Evolutionary conservation across 2,888 invertebrate genomes (phyloP).

Genomic region (Trissolcus brochymenae): DNA sequence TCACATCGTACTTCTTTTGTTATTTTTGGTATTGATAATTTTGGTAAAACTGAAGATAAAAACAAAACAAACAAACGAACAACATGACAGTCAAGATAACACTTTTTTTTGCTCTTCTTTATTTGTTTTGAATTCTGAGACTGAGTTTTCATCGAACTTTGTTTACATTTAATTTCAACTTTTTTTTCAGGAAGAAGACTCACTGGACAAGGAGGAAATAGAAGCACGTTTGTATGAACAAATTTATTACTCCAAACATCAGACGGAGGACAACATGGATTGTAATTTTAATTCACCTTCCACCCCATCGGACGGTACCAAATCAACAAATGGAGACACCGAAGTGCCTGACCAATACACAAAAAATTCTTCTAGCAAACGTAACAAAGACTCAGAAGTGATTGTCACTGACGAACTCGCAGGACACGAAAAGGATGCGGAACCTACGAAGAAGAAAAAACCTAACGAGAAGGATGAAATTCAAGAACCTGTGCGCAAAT

Average conservation of each 20-base stretch:
- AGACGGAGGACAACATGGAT: slow-evolving; percentile 19
- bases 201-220: slow-evolving; percentile 55
- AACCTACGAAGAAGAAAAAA: background rate
- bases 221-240: slow-evolving; percentile 68
- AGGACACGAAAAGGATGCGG: background rate
- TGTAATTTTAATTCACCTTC: slow-evolving; percentile 14
- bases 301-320: background rate
- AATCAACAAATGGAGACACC: background rate
- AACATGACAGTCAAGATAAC: no score
- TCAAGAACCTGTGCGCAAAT: background rate
- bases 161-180: background rate
- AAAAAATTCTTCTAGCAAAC: background rate
- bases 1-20: no score
- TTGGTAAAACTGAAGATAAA: background rate
- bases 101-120: no score
- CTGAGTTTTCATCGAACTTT: background rate
- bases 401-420: background rate
- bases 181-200: background rate
- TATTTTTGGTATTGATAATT: no score
- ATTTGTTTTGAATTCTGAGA: background rate
- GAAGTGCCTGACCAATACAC: background rate
- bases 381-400: background rate
- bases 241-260: slow-evolving; percentile 66
- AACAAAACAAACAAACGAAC: background rate
- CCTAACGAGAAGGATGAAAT: background rate